Conservation (phyloP, 2,888 invertebrate genomes). For the Junonia oenone region DNA sequence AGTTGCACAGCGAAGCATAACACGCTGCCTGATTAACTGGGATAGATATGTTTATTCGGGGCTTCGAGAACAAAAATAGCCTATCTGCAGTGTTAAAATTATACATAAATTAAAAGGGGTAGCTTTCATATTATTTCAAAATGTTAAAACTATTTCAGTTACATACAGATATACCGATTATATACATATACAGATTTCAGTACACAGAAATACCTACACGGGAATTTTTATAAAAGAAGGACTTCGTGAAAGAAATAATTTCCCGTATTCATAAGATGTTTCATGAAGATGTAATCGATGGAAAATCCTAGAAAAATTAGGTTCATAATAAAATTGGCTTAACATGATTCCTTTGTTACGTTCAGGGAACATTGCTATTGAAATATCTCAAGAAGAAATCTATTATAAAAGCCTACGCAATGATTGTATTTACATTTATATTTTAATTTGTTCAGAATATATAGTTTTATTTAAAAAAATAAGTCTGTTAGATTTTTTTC, state of each 20-base stretch:
- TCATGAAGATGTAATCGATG: not conserved
- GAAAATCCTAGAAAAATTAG: not conserved
- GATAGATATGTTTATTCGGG: not conserved
- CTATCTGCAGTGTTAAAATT: too few species aligned
- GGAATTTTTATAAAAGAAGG: not conserved
- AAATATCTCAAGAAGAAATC: not conserved
- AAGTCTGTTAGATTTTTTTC: not conserved
- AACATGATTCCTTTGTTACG: not conserved
- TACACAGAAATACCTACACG: not conserved
- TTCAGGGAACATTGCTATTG: not conserved
- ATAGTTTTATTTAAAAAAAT: not conserved
- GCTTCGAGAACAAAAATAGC: too few species aligned
- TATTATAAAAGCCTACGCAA: not conserved
- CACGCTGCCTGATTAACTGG: conserved; percentile 18
- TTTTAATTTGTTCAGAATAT: not conserved
- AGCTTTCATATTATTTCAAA: too few species aligned
- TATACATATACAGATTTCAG: too few species aligned
- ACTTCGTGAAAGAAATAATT: not conserved
- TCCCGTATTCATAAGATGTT: not conserved
- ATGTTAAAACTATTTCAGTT: too few species aligned
- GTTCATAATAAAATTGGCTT: not conserved
- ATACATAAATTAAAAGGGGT: not conserved
- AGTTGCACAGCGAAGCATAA: conserved; percentile 7
- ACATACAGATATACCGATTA: too few species aligned
- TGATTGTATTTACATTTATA: not conserved